Conservation (phyloP, 2,797 vertebrate species). For the Diplodus puntazzo region DNA sequence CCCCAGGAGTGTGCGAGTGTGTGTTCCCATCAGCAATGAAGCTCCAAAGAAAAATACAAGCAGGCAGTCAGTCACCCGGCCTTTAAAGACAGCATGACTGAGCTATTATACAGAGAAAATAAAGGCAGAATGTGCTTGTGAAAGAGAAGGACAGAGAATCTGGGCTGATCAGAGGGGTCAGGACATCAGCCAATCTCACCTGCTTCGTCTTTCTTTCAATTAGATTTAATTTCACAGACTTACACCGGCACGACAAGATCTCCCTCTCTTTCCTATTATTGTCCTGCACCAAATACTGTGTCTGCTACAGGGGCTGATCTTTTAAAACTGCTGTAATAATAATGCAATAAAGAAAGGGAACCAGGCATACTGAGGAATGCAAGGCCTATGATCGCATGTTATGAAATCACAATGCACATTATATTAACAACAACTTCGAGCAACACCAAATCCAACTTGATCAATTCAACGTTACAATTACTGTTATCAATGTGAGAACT, state of each 20-base stretch:
- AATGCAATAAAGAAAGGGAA: not conserved
- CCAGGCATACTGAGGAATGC: not conserved
- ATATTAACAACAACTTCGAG: slow-evolving; percentile 2
- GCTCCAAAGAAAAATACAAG: slow-evolving; percentile 31
- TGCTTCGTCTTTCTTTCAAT: slow-evolving; percentile 14
- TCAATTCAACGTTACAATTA: slow-evolving; percentile 17
- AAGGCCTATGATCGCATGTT: not conserved
- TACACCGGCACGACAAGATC: slow-evolving; percentile 9
- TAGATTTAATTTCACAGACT: slow-evolving; percentile 31
- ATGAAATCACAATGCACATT: not conserved
- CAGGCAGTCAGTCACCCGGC: slow-evolving; percentile 32
- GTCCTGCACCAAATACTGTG: not conserved
- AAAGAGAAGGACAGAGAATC: not conserved
- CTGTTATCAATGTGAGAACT: slow-evolving; percentile 4
- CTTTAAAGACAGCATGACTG: slow-evolving; percentile 45
- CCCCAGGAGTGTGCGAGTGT: slow-evolving; percentile 25
- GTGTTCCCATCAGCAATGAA: slow-evolving; percentile 22
- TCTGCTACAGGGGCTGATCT: not conserved
- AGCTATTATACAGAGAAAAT: slow-evolving; percentile 52
- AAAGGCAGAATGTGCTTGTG: slow-evolving; percentile 8
- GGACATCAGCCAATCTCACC: slow-evolving; percentile 2
- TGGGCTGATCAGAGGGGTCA: slow-evolving; percentile 35
- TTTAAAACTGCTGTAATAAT: not conserved
- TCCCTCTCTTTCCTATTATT: not conserved
- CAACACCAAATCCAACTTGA: not conserved